phyloP scores from a whole-genome alignment of 23 tunicate genomes.

The Halocynthia roretzi region DNA sequence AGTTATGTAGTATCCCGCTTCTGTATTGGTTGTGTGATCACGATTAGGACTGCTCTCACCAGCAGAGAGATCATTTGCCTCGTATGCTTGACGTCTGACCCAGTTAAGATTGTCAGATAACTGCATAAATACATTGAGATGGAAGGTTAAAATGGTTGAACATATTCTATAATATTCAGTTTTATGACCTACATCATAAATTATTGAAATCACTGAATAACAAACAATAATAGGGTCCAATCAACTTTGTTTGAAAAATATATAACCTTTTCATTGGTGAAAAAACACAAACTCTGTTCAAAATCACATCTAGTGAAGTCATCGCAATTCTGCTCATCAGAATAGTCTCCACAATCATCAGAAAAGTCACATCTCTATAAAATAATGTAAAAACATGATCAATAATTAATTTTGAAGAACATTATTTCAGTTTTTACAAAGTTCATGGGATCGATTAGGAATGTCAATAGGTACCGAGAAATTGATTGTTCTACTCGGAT shows the following conservation, averaged over 20 bases:
- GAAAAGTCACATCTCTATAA: constrained; percentile 77
- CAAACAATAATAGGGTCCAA: neutral
- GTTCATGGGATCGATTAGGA: no score
- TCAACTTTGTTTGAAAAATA: neutral
- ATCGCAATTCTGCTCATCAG: constrained; percentile 75
- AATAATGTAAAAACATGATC: neutral
- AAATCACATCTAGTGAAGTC: constrained; percentile 64
- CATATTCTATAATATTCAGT: neutral
- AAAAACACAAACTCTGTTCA: constrained; percentile 59
- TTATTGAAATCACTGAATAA: neutral
- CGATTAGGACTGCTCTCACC: constrained; percentile 78
- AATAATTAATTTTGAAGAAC: no score
- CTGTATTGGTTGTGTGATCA: constrained; percentile 85
- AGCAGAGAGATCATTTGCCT: constrained; percentile 45
- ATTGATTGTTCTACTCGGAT: no score
- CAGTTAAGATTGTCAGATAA: constrained; percentile 53
- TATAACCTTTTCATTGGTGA: constrained; percentile 43
- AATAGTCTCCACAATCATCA: constrained; percentile 84
- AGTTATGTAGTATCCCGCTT: constrained; percentile 63
- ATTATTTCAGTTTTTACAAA: no score
- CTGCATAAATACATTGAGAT: neutral
- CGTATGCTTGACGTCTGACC: constrained; percentile 59
- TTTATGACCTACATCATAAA: no score
- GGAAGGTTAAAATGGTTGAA: neutral
- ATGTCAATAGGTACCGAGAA: no score